Percentiles rank a stretch among this genome's conserved stretches.
Evolutionary conservation across 2,113 vertebrate species (phyloP).

Genomic region (Pseudorhombus dupliciocellatus): DNA sequence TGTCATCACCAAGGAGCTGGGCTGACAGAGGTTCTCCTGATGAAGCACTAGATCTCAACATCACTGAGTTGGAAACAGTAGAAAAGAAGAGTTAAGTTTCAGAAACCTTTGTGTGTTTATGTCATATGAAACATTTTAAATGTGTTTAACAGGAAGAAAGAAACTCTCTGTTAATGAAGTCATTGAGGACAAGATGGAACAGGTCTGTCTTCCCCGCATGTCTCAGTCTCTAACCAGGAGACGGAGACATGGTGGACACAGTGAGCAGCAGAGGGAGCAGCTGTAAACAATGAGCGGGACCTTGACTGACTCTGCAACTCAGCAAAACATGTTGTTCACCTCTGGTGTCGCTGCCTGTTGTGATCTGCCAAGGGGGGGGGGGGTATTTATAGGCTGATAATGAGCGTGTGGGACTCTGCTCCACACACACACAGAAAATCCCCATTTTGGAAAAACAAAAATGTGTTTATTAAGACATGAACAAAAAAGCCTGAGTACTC

Average conservation of each 20-base stretch:
- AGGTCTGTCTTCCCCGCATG: too few relatives aligned
- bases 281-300: constrained; percentile 9
- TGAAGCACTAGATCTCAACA: too few relatives aligned
- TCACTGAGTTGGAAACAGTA: too few relatives aligned
- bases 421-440: constrained; percentile 11
- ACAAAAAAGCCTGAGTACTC: constrained; percentile 75
- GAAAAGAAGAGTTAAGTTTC: too few relatives aligned
- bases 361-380: background rate
- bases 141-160: too few relatives aligned
- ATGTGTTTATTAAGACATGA: constrained; percentile 78
- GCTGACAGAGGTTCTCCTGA: too few relatives aligned
- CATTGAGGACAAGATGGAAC: too few relatives aligned
- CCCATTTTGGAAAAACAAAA: constrained; percentile 69
- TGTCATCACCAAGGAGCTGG: too few relatives aligned
- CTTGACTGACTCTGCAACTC: background rate
- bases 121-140: too few relatives aligned
- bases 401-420: constrained; percentile 32
- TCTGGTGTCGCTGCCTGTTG: constrained; percentile 17
- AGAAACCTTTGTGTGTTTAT: too few relatives aligned
- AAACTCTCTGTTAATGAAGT: too few relatives aligned
- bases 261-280: constrained; percentile 47
- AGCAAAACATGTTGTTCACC: constrained; percentile 62
- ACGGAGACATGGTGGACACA: background rate
- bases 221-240: too few relatives aligned
- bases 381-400: constrained; percentile 63